Base-by-base conservation (phyloP, 2,797 vertebrate species). In the Rousettus madagascariensis region DNA sequence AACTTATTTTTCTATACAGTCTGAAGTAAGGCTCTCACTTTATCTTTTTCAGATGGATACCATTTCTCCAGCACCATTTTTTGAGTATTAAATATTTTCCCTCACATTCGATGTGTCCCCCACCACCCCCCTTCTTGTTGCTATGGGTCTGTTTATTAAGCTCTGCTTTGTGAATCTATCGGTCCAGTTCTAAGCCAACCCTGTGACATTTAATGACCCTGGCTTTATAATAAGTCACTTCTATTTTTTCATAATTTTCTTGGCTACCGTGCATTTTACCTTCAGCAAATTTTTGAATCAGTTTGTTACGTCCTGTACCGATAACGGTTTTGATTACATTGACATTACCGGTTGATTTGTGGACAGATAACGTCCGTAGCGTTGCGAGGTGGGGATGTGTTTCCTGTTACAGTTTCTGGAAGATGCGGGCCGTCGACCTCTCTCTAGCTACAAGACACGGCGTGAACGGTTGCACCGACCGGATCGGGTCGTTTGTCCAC, bases 281-380 rank as follows among this genome's bases (percentile, higher is more conserved):
- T 89, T 85, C 20, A 28, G 10, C 53, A 46, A 72, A 87, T 66
- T 84, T 94, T 83, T 55, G 19, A 74, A 68, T 79, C 38, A 8
- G 16, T 41, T 77, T 84, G 30, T 78, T 9, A 87, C 30, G 41
- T 68, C 71, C 20, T 4, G 22, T 38, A 59, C n/a, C 71, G 38
- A 33, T 43, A 33, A 16, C 43, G 46, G 15, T 43, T 71, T 93
- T 59, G 53, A 57, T 30, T 49, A 16, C 6, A 22, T 86, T 78
- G 33, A n/a, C 69, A 65, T 77, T 59, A 51, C 28, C 28, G 41
- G 20, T 75, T 71, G 61, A 38, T 74, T 80, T 66, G 57, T 55
- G 36, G 11, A 72, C 30, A 87, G 61, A 66, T 38, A 26, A 93
- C 65, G 13, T 41, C 63, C 71, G 0, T 33, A 36, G 26, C 78